These are phyloP conservation scores for Microplitis mediator DNA, from an alignment of 1,140 invertebrate genomes.

Conservation along the genomic window DNA sequence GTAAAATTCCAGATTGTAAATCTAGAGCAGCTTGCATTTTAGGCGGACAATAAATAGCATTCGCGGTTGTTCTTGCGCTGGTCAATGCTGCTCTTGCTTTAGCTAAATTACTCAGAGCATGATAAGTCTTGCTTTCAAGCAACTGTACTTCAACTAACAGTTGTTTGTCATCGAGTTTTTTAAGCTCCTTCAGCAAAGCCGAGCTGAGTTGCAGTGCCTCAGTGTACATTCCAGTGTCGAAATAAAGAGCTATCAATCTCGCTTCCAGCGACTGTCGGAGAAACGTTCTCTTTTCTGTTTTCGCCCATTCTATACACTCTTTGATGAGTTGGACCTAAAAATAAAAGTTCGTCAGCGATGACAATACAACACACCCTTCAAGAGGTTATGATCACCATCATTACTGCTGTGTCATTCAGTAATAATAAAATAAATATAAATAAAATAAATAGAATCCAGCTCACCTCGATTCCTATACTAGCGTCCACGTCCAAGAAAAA, in stretches of 20 bases:
- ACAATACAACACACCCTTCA: too few species aligned
- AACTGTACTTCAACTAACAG: slow-evolving; percentile 95
- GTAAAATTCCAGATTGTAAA: slow-evolving; percentile 96
- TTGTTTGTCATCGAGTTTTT: slow-evolving; percentile 99
- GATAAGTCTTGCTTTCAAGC: slow-evolving; percentile 98
- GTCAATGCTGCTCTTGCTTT: slow-evolving; percentile 97
- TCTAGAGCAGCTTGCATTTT: slow-evolving; percentile 97
- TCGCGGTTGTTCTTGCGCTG: slow-evolving; percentile 97
- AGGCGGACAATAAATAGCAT: slow-evolving; percentile 98
- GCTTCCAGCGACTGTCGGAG: slow-evolving; percentile 95
- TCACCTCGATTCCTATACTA: slow-evolving; percentile 85
- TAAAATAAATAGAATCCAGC: neutral
- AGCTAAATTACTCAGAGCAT: slow-evolving; percentile 94
- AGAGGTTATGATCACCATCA: neutral
- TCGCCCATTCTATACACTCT: slow-evolving; percentile 99
- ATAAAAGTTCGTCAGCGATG: slow-evolving; percentile 13
- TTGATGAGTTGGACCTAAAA: slow-evolving; percentile 79
- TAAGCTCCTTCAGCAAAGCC: slow-evolving; percentile 89
- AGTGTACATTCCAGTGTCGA: slow-evolving; percentile 88
- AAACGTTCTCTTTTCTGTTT: slow-evolving; percentile 96
- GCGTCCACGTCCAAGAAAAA: slow-evolving; percentile 97
- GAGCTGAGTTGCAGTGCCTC: slow-evolving; percentile 86
- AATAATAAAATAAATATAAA: neutral
- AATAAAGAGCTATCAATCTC: slow-evolving; percentile 90
- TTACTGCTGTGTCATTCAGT: neutral